phyloP scores from a whole-genome alignment of 2,797 vertebrate genomes.

The Anniella stebbinsi region DNA sequence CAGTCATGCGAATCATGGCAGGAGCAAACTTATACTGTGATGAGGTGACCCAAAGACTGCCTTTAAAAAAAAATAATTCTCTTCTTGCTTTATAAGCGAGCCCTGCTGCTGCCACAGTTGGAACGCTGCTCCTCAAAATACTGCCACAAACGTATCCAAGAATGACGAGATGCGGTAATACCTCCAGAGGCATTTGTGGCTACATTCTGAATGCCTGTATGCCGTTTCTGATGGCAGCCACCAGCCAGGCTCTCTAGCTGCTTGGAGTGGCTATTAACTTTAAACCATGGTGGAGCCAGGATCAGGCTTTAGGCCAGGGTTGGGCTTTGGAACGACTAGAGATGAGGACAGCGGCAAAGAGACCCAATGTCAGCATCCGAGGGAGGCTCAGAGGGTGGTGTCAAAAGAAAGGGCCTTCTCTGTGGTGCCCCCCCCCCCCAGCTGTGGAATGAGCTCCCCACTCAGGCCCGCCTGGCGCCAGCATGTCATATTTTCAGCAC shows the following conservation, averaged over 20 bases:
- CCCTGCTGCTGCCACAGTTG: too few relatives aligned
- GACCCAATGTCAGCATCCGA: too few relatives aligned
- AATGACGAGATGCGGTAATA: background rate
- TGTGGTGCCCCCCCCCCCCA: too few relatives aligned
- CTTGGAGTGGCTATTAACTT: background rate
- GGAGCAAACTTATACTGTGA: background rate
- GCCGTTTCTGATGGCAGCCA: background rate
- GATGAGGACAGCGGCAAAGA: too few relatives aligned
- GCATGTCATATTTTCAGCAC: too few relatives aligned
- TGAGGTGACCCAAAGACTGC: too few relatives aligned
- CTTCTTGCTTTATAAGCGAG: background rate
- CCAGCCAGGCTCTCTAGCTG: background rate
- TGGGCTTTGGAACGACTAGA: too few relatives aligned
- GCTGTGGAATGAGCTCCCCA: too few relatives aligned
- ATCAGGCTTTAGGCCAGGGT: too few relatives aligned
- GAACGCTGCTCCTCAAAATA: background rate
- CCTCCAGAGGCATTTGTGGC: background rate
- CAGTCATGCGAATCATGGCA: background rate
- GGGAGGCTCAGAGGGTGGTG: too few relatives aligned
- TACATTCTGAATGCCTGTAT: background rate
- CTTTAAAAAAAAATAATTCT: background rate
- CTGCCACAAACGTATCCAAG: background rate
- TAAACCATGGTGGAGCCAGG: background rate
- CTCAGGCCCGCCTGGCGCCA: too few relatives aligned
- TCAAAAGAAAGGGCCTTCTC: too few relatives aligned